These are phyloP conservation scores for Littorina saxatilis DNA, from an alignment of 1,140 invertebrate genomes.

Conservation along the genomic window DNA sequence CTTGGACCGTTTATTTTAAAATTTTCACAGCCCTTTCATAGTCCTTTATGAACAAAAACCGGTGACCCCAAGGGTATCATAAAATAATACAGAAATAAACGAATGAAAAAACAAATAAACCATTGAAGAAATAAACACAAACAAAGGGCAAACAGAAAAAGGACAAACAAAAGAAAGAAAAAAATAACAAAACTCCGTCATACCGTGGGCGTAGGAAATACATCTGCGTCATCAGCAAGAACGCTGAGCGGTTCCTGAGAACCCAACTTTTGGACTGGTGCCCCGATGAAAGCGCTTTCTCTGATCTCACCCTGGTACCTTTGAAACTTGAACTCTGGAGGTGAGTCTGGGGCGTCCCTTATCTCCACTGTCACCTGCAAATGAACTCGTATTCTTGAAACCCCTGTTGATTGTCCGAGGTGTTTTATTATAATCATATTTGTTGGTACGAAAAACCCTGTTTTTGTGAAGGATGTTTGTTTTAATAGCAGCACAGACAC, in stretches of 20 bases:
- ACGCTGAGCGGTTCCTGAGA: neutral
- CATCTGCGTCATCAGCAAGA: slow-evolving; percentile 37
- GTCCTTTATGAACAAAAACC: too few species aligned
- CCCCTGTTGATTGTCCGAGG: neutral
- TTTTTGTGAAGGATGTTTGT: too few species aligned
- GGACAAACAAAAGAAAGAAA: too few species aligned
- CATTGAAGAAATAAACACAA: neutral
- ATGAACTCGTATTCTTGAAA: neutral
- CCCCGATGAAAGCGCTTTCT: slow-evolving; percentile 18
- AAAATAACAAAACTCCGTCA: too few species aligned
- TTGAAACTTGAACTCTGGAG: slow-evolving; percentile 24
- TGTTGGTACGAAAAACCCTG: too few species aligned
- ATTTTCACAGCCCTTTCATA: too few species aligned
- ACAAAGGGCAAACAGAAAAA: neutral
- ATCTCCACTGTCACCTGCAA: slow-evolving; percentile 44
- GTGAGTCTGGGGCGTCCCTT: slow-evolving; percentile 25
- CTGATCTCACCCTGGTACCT: slow-evolving; percentile 42
- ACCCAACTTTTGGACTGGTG: neutral
- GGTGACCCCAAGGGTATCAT: too few species aligned
- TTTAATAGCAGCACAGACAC: too few species aligned
- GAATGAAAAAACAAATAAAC: neutral
- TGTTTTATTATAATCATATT: too few species aligned
- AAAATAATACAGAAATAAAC: too few species aligned
- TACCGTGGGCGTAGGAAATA: slow-evolving; percentile 5
- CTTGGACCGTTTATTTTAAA: too few species aligned